Evolutionary conservation across 2,888 invertebrate species (phyloP).

Genomic region (Periphyllus acericola): DNA sequence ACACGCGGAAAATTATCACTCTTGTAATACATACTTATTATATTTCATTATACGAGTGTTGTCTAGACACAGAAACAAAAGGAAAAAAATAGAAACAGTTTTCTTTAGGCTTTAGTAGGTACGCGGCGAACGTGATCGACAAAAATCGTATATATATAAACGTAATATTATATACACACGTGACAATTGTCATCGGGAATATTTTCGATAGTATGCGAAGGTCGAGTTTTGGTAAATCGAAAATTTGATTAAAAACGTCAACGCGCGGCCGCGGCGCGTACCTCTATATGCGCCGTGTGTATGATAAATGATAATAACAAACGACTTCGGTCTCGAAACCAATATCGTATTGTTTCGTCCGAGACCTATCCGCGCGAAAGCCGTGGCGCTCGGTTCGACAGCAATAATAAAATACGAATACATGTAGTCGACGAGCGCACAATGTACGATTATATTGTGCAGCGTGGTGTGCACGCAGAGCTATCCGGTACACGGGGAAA

Average conservation of each 20-base stretch:
- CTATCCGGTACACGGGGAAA: background rate
- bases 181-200: background rate
- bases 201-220: slow-evolving; percentile 15
- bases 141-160: background rate
- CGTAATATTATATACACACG: background rate
- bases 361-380: background rate
- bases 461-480: no score
- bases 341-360: background rate
- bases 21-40: background rate
- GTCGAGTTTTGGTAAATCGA: slow-evolving; percentile 1
- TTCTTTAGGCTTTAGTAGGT: background rate
- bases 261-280: background rate
- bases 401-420: background rate
- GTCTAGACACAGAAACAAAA: background rate
- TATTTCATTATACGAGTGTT: background rate
- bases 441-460: background rate
- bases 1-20: background rate
- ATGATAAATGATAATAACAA: background rate
- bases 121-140: background rate
- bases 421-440: background rate
- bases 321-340: background rate
- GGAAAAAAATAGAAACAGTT: background rate
- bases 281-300: no score
- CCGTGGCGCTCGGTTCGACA: background rate
- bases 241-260: slow-evolving; percentile 18